Conservation (phyloP, 2,113 vertebrate species). For the Osmerus eperlanus region DNA sequence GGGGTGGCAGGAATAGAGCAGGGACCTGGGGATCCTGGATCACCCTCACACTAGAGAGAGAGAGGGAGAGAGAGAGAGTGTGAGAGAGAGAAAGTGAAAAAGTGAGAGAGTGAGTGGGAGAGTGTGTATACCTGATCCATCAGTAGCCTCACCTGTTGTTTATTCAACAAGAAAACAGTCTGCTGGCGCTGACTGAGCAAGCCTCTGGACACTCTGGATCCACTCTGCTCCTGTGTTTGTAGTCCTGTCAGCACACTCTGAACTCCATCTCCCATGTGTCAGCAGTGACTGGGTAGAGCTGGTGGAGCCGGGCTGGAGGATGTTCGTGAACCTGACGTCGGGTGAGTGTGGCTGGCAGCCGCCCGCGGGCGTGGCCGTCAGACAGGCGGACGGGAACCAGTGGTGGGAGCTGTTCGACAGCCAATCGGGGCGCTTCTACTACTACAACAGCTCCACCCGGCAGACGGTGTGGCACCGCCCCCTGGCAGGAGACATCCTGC, state of each 20-base stretch:
- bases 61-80: no score
- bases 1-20: neutral
- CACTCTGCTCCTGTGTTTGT: neutral
- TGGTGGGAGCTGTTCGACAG: conserved; percentile 82
- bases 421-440: conserved; percentile 79
- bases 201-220: neutral
- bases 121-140: neutral
- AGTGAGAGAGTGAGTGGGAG: no score
- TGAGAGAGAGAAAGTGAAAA: no score
- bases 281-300: conserved; percentile 82
- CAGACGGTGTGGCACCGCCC: conserved; percentile 80
- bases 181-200: neutral
- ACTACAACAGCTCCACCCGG: conserved; percentile 74
- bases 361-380: conserved; percentile 65
- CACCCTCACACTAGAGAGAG: neutral
- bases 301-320: conserved; percentile 77
- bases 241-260: neutral
- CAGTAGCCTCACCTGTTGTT: neutral
- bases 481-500: conserved; percentile 74
- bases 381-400: conserved; percentile 75
- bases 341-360: conserved; percentile 80
- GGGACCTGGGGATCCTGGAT: neutral
- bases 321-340: conserved; percentile 76
- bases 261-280: conserved; percentile 18
- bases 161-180: neutral